Conservation (phyloP, 2,113 vertebrate genomes). For the Malurus elegans region DNA sequence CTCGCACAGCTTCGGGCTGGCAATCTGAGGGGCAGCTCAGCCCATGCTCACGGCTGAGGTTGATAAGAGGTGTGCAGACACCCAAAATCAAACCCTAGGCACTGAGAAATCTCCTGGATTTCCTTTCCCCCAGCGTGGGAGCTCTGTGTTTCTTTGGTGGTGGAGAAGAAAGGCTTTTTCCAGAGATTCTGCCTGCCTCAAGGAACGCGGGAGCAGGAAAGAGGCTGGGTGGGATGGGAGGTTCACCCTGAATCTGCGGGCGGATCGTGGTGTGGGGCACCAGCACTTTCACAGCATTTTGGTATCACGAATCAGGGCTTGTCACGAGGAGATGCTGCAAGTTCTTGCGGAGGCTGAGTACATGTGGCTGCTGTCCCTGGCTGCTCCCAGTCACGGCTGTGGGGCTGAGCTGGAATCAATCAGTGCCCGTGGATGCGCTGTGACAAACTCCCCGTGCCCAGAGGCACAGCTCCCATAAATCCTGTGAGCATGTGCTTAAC, state of each 20-base stretch:
- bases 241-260: accelerated
- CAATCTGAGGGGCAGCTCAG: not conserved
- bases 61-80: not conserved
- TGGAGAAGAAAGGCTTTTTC: not conserved
- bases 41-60: accelerated
- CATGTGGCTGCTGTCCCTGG: not conserved
- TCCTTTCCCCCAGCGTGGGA: not conserved
- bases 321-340: not conserved
- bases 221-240: not conserved
- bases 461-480: not conserved
- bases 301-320: not conserved
- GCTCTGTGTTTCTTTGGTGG: not conserved
- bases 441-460: not conserved
- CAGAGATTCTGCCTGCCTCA: not conserved
- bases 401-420: not conserved
- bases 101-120: not conserved
- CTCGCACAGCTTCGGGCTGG: not conserved
- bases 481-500: not conserved
- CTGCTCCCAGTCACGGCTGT: not conserved
- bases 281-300: not conserved
- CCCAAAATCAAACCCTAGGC: not conserved
- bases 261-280: not conserved
- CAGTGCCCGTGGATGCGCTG: accelerated
- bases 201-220: not conserved
- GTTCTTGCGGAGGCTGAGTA: not conserved